Base-by-base conservation (phyloP, 1,140 invertebrate genomes). In the Agraylea sexmaculata region DNA sequence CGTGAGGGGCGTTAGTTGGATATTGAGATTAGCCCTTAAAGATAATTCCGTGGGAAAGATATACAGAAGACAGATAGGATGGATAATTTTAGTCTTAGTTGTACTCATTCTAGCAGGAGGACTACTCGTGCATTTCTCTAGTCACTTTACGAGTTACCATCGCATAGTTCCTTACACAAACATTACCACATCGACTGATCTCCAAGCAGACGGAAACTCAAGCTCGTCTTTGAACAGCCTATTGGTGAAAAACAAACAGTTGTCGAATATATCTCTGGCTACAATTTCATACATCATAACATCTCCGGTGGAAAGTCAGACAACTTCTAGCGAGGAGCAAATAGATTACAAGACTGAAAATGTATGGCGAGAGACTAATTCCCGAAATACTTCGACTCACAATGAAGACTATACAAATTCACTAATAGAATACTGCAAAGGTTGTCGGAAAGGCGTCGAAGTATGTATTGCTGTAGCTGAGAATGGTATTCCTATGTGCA, bases 381-480 rank as follows among this genome's bases (percentile, higher is more conserved):
- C n/a, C 25, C 39, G 38, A 11, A 41, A 11, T 29, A 18, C 37
- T 8, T 30, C 29, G 3, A 23, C 21, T 13, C 42, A 34, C 16
- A 19, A 33, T 8, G 42, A 37, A 25, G 25, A 44, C n/a, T 34
- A 34, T 12, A 37, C 40, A 12, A 43, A 49, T 23, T 23, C 45
- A 37, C 22, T 49, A 15, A 41, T 15, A 7, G 42, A 48, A 39
- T 64, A 61, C 50, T 68, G 65, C 31, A 51, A 40, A 49, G 57
- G 57, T 58, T 66, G 64, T 59, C 59, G 64, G 62, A 64, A 42
- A 47, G 45, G 56, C 37, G 69, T 53, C 7, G 67, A 81, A 58
- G 71, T 81, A 17, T 82, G 80, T 58, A 73, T 82, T 46, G 69
- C 77, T 16, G 64, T 74, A 46, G 64, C 70, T 43, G 66, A 64